Conservation (phyloP, 2,113 vertebrate species). For the Psilopsiagon aurifrons region DNA sequence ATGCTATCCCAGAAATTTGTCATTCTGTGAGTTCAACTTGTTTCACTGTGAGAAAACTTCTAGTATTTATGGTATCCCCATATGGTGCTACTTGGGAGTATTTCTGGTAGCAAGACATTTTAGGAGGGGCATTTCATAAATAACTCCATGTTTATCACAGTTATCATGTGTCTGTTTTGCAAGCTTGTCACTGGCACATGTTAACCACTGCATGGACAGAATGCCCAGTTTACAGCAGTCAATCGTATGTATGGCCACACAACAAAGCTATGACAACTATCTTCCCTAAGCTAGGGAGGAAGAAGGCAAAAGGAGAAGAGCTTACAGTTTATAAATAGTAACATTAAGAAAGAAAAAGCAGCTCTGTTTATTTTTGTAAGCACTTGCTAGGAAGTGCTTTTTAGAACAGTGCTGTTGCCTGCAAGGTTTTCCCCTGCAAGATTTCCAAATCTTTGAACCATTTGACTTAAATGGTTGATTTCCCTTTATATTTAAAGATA, state of each 20-base stretch:
- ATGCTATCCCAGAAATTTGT: conserved; percentile 64
- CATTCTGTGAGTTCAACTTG: conserved; percentile 60
- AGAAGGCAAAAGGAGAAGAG: neutral
- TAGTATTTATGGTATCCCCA: conserved; percentile 61
- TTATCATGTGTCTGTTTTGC: conserved; percentile 56
- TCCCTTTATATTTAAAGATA: neutral
- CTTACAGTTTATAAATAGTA: neutral
- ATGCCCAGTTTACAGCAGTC: neutral
- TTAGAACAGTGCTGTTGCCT: neutral
- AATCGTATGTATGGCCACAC: accelerated
- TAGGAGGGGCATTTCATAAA: conserved; percentile 63
- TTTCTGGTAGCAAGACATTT: conserved; percentile 65
- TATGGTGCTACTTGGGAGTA: conserved; percentile 66
- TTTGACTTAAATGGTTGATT: neutral
- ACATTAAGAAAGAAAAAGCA: neutral
- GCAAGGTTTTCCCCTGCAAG: neutral
- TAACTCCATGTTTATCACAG: conserved; percentile 64
- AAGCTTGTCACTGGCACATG: conserved; percentile 27
- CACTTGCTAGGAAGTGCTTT: neutral
- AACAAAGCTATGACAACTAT: neutral
- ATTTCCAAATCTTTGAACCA: conserved; percentile 3
- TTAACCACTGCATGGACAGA: conserved; percentile 50
- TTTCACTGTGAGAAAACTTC: conserved; percentile 65
- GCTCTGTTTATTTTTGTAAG: neutral
- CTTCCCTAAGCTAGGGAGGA: neutral